Evolutionary conservation across 2,797 vertebrate species (phyloP), one percentile per base, ranked within the genome.

Genomic region (Dendrocincla tyrannina): DNA sequence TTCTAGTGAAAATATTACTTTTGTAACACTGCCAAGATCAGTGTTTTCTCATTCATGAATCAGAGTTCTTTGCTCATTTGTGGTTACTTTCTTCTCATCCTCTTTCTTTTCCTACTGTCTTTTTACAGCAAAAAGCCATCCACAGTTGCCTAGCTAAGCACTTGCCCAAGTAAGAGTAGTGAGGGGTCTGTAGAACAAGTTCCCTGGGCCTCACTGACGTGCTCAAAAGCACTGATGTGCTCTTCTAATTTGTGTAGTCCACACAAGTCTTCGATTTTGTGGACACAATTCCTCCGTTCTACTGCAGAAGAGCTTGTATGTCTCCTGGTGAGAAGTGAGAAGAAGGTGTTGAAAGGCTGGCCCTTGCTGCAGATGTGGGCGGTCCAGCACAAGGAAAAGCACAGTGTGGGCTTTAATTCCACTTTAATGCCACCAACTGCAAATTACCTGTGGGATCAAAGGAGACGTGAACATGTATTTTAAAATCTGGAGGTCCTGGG

Each of bases 1-100:
- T 96, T 97, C 96, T 97, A 97, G 85, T 93, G 80, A 98, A 98
- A 97, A 98, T 97, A 98, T 97, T 97, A 94, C 97, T 94, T 94
- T 97, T 98, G 97, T 96, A 95, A 86, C 46, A 39, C 68, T 96
- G 96, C 98, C 98, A 98, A 85, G 55, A 90, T 95, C 94, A 96
- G 89, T 25, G 92, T 96, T 87, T 97, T 97, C 95, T 95, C 91
- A 94, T 97, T 97, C 96, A 96, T 97, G 94, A 98, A 96, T 97
- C 95, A 96, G 95, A 95, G 56, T 93, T 96, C 94, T 96, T 97
- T 97, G 85, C 93, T 96, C 90, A 92, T 96, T 97, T 98, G 96
- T 85, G 97, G 97, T 96, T 97, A 70, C 95, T 97, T 97, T 94
- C 88, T 96, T 97, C 94, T 97, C 97, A 93, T 95, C 85, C 35